Conservation (phyloP, 2,888 invertebrate genomes). For the Agrochola macilenta region DNA sequence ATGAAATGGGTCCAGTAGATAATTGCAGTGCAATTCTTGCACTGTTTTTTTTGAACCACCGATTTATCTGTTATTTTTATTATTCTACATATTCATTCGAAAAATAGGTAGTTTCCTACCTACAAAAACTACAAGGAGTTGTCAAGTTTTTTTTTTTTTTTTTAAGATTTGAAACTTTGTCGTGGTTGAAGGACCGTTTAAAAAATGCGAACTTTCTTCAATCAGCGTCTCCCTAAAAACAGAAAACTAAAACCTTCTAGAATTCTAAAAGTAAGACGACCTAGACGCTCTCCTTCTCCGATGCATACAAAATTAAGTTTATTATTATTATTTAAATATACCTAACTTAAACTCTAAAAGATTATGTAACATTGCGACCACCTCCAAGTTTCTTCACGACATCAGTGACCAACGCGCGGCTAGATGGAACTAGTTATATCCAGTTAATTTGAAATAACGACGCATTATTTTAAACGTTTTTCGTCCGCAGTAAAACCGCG, state of each 20-base stretch:
- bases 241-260: slow-evolving; percentile 14
- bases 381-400: slow-evolving; percentile 79
- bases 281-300: slow-evolving; percentile 55
- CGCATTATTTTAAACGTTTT: slow-evolving; percentile 73
- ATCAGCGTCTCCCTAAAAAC: not conserved
- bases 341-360: slow-evolving; percentile 68
- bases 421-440: slow-evolving; percentile 77
- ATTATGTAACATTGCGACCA: slow-evolving; percentile 79
- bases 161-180: not conserved
- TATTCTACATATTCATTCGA: not conserved
- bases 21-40: slow-evolving; percentile 3
- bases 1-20: slow-evolving; percentile 11
- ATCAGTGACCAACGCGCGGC: slow-evolving; percentile 70
- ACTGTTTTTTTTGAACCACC: not conserved
- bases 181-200: not conserved
- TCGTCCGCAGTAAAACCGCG: slow-evolving; percentile 55
- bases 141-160: not conserved
- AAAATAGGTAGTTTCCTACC: not conserved
- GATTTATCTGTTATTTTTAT: not conserved
- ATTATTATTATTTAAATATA: slow-evolving; percentile 65
- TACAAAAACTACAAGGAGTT: not conserved
- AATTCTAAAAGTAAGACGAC: slow-evolving; percentile 12
- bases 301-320: slow-evolving; percentile 66
- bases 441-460: slow-evolving; percentile 75
- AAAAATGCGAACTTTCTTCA: not conserved